Evolutionary conservation across 2,888 invertebrate genomes (phyloP), one percentile per base, ranked within the genome.

Genomic region (Mycogona germanica): DNA sequence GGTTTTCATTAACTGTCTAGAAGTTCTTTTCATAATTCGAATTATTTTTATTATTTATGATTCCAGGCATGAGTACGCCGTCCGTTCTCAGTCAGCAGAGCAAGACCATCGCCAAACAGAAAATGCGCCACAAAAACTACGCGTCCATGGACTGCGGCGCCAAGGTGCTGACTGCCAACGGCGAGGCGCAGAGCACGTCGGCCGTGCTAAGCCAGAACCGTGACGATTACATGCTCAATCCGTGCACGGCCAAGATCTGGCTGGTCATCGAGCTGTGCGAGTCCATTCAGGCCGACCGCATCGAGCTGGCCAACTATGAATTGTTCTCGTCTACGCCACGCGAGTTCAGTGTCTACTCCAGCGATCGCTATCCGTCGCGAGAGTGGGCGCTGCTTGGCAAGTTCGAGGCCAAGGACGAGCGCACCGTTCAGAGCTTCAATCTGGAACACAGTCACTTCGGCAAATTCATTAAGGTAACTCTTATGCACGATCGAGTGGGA

Each of bases 201-300:
- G 84, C 87, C 45, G 82, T 98, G 45, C 74, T 98, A 48, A 88
- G 87, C 47, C 82, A 88, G 3, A 87, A 87, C 55, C 78, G 83
- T 60, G 98, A 99, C 71, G 97, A 98, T 68, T 99, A 99, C 70
- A 89, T 97, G 84, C 77, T 97, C 56, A 97, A 95, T 69, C 87
- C 92, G 1, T 99, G 98, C 71, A 87, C 84, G 61, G 84, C 83
- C 63, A 80, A 86, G 55, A 84, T 88, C 59, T 92, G 95, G 93
- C 91, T 99, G 70, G 82, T 96, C 28, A 86, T 98, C 2, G 97
- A 99, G 72, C 77, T 99, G 2, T 99, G 98, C 73, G 98, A 99
- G 68, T 87, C 95, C 3, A 86, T 99, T 58, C 95, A 95, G 72
- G 87, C 93, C 3, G 88, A 87, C 68, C 86, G 84, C 63, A 69